A percentile compares a stretch with the other conserved stretches of the same genome.
Evolutionary conservation across 2,797 vertebrate genomes (phyloP).

Genomic region (Euphonia xanthogaster): DNA sequence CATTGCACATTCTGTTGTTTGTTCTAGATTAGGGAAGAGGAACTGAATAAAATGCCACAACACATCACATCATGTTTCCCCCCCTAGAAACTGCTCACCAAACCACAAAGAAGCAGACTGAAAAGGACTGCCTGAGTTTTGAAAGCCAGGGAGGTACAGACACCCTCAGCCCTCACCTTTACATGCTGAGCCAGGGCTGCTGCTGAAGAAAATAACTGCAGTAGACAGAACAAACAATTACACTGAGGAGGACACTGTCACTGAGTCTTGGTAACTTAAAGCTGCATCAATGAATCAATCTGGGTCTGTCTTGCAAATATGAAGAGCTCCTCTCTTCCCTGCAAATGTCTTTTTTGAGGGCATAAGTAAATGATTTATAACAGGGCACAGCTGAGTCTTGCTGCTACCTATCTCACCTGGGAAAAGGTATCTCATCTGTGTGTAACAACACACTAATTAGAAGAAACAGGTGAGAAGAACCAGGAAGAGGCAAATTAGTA

Average conservation of each 20-base stretch:
- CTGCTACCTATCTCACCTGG: neutral
- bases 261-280: constrained; percentile 47
- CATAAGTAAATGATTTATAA: neutral
- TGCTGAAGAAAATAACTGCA: neutral
- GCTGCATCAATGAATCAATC: neutral
- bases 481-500: neutral
- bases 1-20: neutral
- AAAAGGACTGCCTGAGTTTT: neutral
- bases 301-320: neutral
- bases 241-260: neutral
- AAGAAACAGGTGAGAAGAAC: neutral
- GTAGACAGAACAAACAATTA: neutral
- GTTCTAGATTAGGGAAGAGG: constrained; percentile 78
- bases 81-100: neutral
- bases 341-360: neutral
- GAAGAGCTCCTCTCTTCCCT: neutral
- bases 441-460: neutral
- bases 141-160: neutral
- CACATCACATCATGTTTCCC: neutral
- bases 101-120: neutral
- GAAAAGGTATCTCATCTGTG: neutral
- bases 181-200: neutral
- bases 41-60: constrained; percentile 75
- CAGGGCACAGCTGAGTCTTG: neutral
- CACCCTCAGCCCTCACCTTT: neutral